Evolutionary conservation across 1,140 invertebrate genomes (phyloP), one percentile per base, ranked within the genome.

Genomic region (Helicoverpa armigera): DNA sequence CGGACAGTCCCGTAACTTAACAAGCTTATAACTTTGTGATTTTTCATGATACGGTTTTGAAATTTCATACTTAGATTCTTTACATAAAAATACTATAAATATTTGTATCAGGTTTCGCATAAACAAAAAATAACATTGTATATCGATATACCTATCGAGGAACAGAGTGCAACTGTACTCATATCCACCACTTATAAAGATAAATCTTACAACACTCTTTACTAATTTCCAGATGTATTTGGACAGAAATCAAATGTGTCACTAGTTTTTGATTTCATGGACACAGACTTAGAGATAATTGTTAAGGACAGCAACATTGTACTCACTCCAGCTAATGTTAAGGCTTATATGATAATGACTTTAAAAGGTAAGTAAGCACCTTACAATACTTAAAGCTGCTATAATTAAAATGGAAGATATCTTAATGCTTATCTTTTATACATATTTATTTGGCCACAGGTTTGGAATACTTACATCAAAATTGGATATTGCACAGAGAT

Each of bases 261-360:
- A 60, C 95, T 99, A 23, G 99, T 99, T 0, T 99, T 99, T 96
- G 99, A 99, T 94, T 99, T 99, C 89, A 99, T 99, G 99, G 99
- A 99, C 90, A 99, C 99, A 35, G 99, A 99, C 95, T 95, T 99
- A 84, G 99, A 99, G 96, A 97, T 98, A 65, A 97, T 98, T 85
- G 97, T 98, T 85, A 98, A 98, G 94, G 98, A 98, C 84, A 97
- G 89, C 63, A 97, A 96, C 81, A 98, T 99, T 83, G 97, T 99
- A 51, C 95, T 99, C 75, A 99, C 98, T 10, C 97, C 98, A 69
- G 96, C 97, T 7, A 98, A 99, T 94, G 98, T 99, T 48, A 99
- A 99, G 94, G 96, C 99, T 0, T 99, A 99, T 86, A 97, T 97
- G 86, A 96, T 99, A 53, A 99, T 99, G 97, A 99, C 99, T 23